Conservation (phyloP, 2,113 vertebrate species). For the Callipepla squamata region DNA sequence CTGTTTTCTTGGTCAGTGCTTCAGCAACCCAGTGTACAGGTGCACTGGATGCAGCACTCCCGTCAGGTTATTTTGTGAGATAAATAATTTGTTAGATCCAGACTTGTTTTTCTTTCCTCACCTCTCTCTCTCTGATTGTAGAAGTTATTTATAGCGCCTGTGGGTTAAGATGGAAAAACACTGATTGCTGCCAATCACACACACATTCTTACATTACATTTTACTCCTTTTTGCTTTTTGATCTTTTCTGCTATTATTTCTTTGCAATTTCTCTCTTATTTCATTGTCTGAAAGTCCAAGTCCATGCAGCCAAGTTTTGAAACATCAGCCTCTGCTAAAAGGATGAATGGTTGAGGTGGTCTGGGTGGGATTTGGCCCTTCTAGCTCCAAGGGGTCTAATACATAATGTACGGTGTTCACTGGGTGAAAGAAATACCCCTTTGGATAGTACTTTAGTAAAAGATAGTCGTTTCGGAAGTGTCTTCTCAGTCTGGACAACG, state of each 20-base stretch:
- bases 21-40: background rate
- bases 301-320: background rate
- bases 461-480: background rate
- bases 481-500: background rate
- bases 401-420: background rate
- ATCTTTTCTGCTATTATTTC: background rate
- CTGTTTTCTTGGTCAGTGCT: background rate
- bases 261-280: background rate
- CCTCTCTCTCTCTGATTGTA: background rate
- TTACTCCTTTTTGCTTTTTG: background rate
- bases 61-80: background rate
- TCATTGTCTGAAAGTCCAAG: background rate
- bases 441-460: background rate
- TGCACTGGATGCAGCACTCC: background rate
- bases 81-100: background rate
- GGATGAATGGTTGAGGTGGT: background rate
- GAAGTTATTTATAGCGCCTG: background rate
- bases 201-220: rapidly evolving
- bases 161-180: background rate
- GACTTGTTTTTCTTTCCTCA: background rate
- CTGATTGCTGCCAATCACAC: background rate
- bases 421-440: background rate
- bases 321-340: background rate
- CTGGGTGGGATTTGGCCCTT: background rate
- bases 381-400: background rate